Conservation (phyloP, 2,888 invertebrate species). For the Drosophila colorata region DNA sequence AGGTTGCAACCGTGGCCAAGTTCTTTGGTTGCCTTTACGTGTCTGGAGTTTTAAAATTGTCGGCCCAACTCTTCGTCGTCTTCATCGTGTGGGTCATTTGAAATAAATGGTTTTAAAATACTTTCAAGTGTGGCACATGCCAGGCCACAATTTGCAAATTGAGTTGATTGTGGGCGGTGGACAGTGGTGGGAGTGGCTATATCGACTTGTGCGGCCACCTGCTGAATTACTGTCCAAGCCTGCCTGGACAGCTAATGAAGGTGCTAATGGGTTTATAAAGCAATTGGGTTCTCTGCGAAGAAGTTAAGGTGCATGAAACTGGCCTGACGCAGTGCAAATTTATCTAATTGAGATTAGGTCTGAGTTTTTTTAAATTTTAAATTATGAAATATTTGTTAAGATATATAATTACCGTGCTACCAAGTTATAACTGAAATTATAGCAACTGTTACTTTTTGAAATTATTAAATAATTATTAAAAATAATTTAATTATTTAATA, state of each 20-base stretch:
- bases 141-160: constrained; percentile 67
- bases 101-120: constrained; percentile 77
- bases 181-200: background rate
- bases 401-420: too few relatives aligned
- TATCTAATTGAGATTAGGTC: background rate
- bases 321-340: constrained; percentile 5
- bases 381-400: too few relatives aligned
- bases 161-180: constrained; percentile 41
- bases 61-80: constrained; percentile 36
- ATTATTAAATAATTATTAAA: too few relatives aligned
- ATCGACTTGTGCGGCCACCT: constrained; percentile 10
- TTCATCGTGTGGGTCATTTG: constrained; percentile 57
- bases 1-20: constrained; percentile 42
- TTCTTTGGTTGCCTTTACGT: constrained; percentile 64
- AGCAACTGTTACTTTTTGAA: too few relatives aligned
- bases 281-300: constrained; percentile 42
- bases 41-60: constrained; percentile 65
- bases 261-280: constrained; percentile 51
- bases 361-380: background rate
- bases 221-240: constrained; percentile 20
- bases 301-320: constrained; percentile 14
- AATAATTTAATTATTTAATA: too few relatives aligned
- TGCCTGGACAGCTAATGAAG: constrained; percentile 36
- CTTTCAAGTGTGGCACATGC: constrained; percentile 62
- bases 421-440: too few relatives aligned